A percentile compares a stretch with the other conserved stretches of the same genome.
phyloP scores from a whole-genome alignment of 2,797 vertebrate genomes.

The Mus minutoides region DNA sequence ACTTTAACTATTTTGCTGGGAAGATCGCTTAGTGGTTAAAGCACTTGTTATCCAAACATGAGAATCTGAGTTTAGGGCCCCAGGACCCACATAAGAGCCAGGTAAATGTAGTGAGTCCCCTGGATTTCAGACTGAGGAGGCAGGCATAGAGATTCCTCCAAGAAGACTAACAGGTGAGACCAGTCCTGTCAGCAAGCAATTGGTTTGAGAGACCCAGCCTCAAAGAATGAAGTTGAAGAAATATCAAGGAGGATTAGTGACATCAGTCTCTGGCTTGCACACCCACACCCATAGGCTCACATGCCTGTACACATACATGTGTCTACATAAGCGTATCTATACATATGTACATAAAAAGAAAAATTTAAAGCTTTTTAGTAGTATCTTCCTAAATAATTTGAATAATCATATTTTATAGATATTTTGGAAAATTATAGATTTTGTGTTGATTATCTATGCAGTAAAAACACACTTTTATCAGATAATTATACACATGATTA shows the following conservation, averaged over 20 bases:
- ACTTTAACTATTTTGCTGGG: background rate
- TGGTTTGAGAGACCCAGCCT: too few relatives aligned
- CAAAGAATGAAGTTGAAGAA: background rate
- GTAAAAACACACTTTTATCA: conserved; percentile 31
- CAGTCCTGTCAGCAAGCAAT: background rate
- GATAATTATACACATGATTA: background rate
- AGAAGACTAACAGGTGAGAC: background rate
- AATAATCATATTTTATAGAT: background rate
- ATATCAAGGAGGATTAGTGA: background rate
- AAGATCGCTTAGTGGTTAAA: background rate
- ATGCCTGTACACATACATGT: background rate
- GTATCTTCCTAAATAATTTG: background rate
- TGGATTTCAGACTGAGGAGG: background rate
- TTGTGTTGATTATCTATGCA: background rate
- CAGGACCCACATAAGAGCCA: background rate
- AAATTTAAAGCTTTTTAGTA: background rate
- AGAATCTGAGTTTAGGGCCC: background rate
- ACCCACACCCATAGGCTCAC: background rate
- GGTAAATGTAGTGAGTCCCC: background rate
- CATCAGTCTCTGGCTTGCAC: background rate
- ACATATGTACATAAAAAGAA: background rate
- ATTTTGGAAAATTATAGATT: background rate
- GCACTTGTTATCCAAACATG: background rate
- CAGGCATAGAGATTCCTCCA: too few relatives aligned
- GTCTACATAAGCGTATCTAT: background rate